Percentiles rank a stretch among this genome's conserved stretches.
phyloP scores from a whole-genome alignment of 2,113 vertebrate genomes.

The Sylvia atricapilla region DNA sequence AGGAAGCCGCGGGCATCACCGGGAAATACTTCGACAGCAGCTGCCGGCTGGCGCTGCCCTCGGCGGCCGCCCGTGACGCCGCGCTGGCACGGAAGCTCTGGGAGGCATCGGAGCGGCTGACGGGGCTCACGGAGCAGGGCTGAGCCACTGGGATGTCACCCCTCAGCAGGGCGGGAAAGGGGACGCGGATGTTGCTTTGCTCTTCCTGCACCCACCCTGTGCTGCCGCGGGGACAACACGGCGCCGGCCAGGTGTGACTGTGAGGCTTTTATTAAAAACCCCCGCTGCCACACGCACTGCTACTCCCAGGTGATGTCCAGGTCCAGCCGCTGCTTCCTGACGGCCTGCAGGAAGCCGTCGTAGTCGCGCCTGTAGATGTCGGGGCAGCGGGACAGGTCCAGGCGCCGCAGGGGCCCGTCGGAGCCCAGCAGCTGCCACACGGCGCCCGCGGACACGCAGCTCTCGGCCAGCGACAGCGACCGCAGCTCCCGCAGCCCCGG shows the following conservation, averaged over 20 bases:
- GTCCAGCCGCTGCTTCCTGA: neutral
- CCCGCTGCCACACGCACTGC: rapidly evolving
- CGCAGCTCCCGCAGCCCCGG: neutral
- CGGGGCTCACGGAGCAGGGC: neutral
- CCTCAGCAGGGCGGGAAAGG: rapidly evolving
- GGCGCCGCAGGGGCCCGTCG: neutral
- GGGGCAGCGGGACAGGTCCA: conserved; percentile 54
- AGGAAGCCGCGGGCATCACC: conserved; percentile 77
- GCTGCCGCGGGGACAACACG: neutral
- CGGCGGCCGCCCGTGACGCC: conserved; percentile 63
- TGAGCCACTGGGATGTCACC: neutral
- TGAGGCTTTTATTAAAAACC: neutral
- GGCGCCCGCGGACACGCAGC: neutral
- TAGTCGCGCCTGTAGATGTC: conserved; percentile 54
- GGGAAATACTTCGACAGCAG: conserved; percentile 85
- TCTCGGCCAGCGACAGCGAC: conserved; percentile 38
- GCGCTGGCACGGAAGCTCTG: conserved; percentile 77
- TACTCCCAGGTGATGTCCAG: conserved; percentile 56
- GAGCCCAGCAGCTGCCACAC: conserved; percentile 24
- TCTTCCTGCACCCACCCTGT: neutral
- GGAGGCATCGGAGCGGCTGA: conserved; percentile 77
- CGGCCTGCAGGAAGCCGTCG: neutral
- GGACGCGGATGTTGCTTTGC: rapidly evolving
- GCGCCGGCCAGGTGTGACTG: rapidly evolving
- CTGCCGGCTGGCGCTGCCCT: conserved; percentile 75